Evolutionary conservation across 1,140 invertebrate species (phyloP), one percentile per base, ranked within the genome.

Genomic region (Drosophila mayri): DNA sequence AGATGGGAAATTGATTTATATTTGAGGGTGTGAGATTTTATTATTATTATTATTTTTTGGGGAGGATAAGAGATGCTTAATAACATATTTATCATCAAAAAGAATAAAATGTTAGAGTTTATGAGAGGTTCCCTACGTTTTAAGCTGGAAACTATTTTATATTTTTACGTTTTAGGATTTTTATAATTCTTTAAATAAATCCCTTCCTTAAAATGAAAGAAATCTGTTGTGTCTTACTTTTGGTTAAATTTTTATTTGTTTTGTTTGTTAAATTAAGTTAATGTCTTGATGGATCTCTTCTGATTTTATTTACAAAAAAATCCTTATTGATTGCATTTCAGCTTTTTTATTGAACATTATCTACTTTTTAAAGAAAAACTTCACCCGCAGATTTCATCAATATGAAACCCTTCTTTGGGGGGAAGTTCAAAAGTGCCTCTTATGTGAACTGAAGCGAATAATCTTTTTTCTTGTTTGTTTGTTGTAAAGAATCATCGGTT

Each of bases 391-490:
- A 28, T 60, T 43, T 22, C 30, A 22, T 72, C 35, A 41, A 47
- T 44, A 41, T 41, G 20, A 55, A 71, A 49, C 37, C 28, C 32
- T 70, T 46, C 18, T 35, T 30, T 30, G 28, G 4, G 22, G 52
- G 22, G 30, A 72, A 60, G 35, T 38, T 72, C 41, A 44, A 41
- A 72, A 49, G 68, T 60, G n/a, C 20, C 43, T 59, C 43, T 71
- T 70, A 35, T 58, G 66, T 28, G 43, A 71, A 72, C 41, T 59
- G 32, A 72, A 28, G 18, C 49, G 5, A 47, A 58, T 59, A 71
- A 58, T 40, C 66, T 49, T 58, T 58, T 20, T 71, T 59, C 30
- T 16, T 50, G 44, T 66, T 66, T 54, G 66, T 41, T 38, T 66
- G 30, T 25, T 43, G 18, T 49, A 72, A 60, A 38, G 37, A 71